Evolutionary conservation across 2,888 invertebrate genomes (phyloP).

Genomic region (Phyllotreta striolata): DNA sequence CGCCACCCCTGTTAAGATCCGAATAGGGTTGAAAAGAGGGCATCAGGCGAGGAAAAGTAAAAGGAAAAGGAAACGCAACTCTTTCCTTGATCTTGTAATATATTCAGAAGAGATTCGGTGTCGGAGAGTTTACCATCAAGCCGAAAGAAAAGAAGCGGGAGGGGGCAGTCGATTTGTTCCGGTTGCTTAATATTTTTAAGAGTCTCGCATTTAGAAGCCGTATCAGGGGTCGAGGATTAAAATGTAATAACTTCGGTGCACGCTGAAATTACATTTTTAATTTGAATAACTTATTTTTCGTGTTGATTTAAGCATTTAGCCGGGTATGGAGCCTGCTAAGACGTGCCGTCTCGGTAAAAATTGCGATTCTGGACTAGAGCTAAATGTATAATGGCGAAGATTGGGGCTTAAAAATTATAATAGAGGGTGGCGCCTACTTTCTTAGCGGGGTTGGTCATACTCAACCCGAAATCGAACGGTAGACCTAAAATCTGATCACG

Average conservation of each 20-base stretch:
- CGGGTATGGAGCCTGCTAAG: constrained; percentile 65
- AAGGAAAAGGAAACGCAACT: constrained; percentile 50
- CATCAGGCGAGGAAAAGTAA: constrained; percentile 36
- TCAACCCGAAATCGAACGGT: constrained; percentile 42
- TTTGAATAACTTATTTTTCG: constrained; percentile 77
- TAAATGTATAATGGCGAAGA: constrained; percentile 77
- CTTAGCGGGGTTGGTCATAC: constrained; percentile 37
- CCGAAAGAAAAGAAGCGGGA: constrained; percentile 26
- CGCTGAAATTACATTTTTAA: constrained; percentile 73
- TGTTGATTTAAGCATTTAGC: constrained; percentile 74
- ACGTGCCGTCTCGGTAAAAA: constrained; percentile 76
- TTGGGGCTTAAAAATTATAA: constrained; percentile 79
- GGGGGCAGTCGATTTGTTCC: constrained; percentile 59
- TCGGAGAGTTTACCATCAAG: constrained; percentile 23
- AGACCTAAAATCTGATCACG: constrained; percentile 63
- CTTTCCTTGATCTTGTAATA: constrained; percentile 61
- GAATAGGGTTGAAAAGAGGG: constrained; percentile 48
- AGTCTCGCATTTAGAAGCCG: constrained; percentile 59
- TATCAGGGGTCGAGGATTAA: constrained; percentile 61
- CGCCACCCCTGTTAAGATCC: constrained; percentile 31
- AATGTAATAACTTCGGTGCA: constrained; percentile 63
- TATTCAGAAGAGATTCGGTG: constrained; percentile 57
- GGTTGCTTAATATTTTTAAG: constrained; percentile 62
- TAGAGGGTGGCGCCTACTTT: constrained; percentile 60
- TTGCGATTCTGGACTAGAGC: constrained; percentile 76